phyloP scores from a whole-genome alignment of 2,888 invertebrate genomes.

The Drepana falcataria region DNA sequence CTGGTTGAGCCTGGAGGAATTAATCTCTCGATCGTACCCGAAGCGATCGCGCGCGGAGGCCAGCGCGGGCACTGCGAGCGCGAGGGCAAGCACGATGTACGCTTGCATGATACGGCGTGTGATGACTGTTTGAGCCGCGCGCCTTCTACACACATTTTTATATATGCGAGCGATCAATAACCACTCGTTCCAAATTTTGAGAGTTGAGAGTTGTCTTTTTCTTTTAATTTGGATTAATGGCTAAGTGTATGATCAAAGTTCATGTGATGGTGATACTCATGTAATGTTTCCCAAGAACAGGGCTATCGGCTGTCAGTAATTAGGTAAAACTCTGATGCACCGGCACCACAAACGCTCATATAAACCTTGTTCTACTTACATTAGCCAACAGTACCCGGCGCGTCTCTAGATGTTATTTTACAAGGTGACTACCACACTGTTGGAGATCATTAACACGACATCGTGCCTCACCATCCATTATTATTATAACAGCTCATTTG shows the following conservation, averaged over 20 bases:
- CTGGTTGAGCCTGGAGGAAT: constrained; percentile 51
- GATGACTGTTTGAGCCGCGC: constrained; percentile 71
- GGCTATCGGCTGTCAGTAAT: constrained; percentile 15
- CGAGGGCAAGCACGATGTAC: constrained; percentile 59
- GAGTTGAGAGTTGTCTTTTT: constrained; percentile 42
- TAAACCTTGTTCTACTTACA: constrained; percentile 75
- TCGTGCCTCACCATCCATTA: constrained; percentile 27
- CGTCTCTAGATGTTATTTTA: constrained; percentile 46
- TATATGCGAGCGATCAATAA: constrained; percentile 69
- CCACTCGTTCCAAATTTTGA: constrained; percentile 67
- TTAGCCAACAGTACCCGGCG: constrained; percentile 52
- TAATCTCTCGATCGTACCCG: constrained; percentile 69
- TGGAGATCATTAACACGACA: constrained; percentile 30
- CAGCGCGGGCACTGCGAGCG: constrained; percentile 46
- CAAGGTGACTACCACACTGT: constrained; percentile 52
- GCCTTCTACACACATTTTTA: constrained; percentile 67
- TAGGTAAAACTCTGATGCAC: constrained; percentile 50
- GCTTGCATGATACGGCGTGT: constrained; percentile 72
- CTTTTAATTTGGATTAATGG: constrained; percentile 42
- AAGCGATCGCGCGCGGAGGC: constrained; percentile 48
- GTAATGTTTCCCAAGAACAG: neutral
- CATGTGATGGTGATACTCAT: neutral
- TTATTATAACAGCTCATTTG: constrained; percentile 6
- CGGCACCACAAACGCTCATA: constrained; percentile 53
- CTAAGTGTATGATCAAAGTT: constrained; percentile 14